Evolutionary conservation across 2,888 invertebrate species (phyloP).

Genomic region (Ditula angustiorana): DNA sequence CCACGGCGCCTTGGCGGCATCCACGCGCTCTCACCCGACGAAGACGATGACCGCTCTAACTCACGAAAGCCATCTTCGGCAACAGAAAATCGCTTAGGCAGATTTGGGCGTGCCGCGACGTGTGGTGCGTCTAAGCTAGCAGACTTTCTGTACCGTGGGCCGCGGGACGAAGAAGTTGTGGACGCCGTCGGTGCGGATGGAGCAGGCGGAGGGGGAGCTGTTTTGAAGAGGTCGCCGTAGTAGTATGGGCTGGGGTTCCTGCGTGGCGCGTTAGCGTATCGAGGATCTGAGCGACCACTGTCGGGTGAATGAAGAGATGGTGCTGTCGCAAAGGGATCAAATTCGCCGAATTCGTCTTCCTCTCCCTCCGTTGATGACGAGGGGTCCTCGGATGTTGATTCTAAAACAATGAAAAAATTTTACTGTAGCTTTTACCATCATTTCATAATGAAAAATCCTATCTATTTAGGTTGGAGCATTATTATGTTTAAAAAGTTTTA

Average conservation of each 20-base stretch:
- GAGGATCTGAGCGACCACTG: slow-evolving; percentile 86
- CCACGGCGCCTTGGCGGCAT: slow-evolving; percentile 91
- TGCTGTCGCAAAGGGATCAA: slow-evolving; percentile 79
- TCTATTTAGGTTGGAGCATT: no score
- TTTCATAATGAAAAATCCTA: background rate
- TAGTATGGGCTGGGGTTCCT: slow-evolving; percentile 94
- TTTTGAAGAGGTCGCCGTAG: slow-evolving; percentile 91
- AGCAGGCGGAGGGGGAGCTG: slow-evolving; percentile 72
- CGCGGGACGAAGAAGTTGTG: slow-evolving; percentile 75
- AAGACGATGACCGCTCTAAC: slow-evolving; percentile 82
- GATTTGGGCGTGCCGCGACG: slow-evolving; percentile 86
- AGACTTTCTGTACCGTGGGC: slow-evolving; percentile 89
- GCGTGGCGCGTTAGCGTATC: slow-evolving; percentile 84
- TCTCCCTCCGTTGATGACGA: slow-evolving; percentile 86
- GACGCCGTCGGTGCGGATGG: slow-evolving; percentile 82
- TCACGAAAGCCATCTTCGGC: slow-evolving; percentile 89
- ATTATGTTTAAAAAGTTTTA: no score
- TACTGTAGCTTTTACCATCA: slow-evolving; percentile 9
- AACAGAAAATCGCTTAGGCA: slow-evolving; percentile 89
- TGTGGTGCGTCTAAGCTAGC: slow-evolving; percentile 91
- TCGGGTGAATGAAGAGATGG: slow-evolving; percentile 89
- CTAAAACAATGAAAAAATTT: slow-evolving; percentile 62
- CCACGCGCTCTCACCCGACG: slow-evolving; percentile 86
- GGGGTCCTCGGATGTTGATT: slow-evolving; percentile 77
- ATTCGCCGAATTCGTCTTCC: slow-evolving; percentile 86